Evolutionary conservation across 2,888 invertebrate species (phyloP), one percentile per base, ranked within the genome.

Genomic region (Thera obeliscata): DNA sequence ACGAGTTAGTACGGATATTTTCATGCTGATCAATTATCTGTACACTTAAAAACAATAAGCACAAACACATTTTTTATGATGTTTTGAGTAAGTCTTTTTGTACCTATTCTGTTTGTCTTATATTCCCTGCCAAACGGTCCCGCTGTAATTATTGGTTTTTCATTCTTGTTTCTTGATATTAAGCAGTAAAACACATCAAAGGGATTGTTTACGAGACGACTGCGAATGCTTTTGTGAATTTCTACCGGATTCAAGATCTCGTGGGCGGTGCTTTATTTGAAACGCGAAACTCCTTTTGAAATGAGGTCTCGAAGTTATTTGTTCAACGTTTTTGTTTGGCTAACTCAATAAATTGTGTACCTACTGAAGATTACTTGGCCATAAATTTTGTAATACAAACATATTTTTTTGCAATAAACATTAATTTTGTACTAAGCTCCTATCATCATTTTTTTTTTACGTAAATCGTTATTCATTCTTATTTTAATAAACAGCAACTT

Each of bases 161-260:
- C 62, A 58, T 12, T 12, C 38, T 59, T 56, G 50, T 67, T 64
- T 54, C 56, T 76, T 74, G 65, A 76, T 76, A 76, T 76, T 70
- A 64, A 76, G 70, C 73, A 73, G 64, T 64, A 64, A 60, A 67
- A 66, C 65, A 82, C 80, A 82, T 85, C 84, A 85, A 87, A 86
- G 79, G 74, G 66, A 64, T 75, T 74, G 69, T 81, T 80, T 83
- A 55, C 61, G 12, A 82, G 81, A 80, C 72, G 71, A 72, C 73
- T 78, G 73, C 64, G 65, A 72, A 72, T 69, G 66, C 75, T 75
- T 72, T 52, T 74, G 73, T 61, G 64, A 70, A 69, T 73, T 67
- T 67, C 70, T 69, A 70, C 69, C 73, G 62, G 66, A 77, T 78
- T 77, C 76, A 76, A 74, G 77, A 70, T 69, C 73, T 72, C 69